Conservation (phyloP, 2,888 invertebrate species). For the Folsomia manolachei region DNA sequence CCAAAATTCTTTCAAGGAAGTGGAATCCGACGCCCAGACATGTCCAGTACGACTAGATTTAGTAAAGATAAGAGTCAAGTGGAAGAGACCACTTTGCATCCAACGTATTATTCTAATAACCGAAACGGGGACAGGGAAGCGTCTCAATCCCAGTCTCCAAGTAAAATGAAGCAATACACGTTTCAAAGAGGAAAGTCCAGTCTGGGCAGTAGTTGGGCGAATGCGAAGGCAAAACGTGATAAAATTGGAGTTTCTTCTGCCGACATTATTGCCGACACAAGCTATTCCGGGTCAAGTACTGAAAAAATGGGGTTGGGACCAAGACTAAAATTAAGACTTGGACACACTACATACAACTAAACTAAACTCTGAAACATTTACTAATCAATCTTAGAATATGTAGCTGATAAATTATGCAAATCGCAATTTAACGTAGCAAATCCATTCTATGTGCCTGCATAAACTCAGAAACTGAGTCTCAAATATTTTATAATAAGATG, state of each 20-base stretch:
- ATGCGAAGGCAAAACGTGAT: background rate
- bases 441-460: too few relatives aligned
- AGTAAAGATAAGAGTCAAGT: conserved; percentile 6
- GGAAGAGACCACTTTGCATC: background rate
- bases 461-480: too few relatives aligned
- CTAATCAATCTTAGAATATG: too few relatives aligned
- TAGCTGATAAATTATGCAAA: too few relatives aligned
- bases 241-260: background rate
- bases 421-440: too few relatives aligned
- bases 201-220: background rate
- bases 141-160: conserved; percentile 19
- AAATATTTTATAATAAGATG: too few relatives aligned
- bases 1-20: conserved; percentile 32
- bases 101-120: too few relatives aligned
- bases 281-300: conserved; percentile 17
- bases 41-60: background rate
- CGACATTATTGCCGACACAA: conserved; percentile 19
- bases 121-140: conserved; percentile 4
- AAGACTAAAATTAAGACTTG: conserved; percentile 31
- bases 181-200: conserved; percentile 35
- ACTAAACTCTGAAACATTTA: too few relatives aligned
- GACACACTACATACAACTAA: background rate
- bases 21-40: conserved; percentile 30
- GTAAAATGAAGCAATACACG: conserved; percentile 26
- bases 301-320: conserved; percentile 36